Evolutionary conservation across 2,113 vertebrate genomes (phyloP).

Genomic region (Dinomys branickii): DNA sequence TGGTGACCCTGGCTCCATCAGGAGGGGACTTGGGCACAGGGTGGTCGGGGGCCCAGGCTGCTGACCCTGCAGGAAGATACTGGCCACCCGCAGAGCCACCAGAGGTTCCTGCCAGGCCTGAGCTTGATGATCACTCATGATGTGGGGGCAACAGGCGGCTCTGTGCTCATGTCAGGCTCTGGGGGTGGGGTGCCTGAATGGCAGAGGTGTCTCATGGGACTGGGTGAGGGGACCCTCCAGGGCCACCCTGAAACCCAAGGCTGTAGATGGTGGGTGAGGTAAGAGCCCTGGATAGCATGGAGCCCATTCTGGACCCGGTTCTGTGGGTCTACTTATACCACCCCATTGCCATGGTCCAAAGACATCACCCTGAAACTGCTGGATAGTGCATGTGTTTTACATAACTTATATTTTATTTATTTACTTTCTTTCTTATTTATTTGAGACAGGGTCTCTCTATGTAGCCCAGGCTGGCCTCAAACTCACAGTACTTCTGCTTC

Average conservation of each 20-base stretch:
- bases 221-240: not conserved
- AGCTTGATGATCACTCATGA: not conserved
- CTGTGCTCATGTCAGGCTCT: not conserved
- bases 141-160: not conserved
- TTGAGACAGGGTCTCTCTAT: not conserved
- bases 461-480: not conserved
- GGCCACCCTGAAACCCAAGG: rapidly evolving
- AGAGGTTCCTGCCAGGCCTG: not conserved
- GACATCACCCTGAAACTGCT: not conserved
- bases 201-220: no score
- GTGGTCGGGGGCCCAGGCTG: not conserved
- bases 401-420: not conserved
- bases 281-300: rapidly evolving
- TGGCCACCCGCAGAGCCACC: not conserved
- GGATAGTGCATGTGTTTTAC: not conserved
- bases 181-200: rapidly evolving
- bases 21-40: constrained; percentile 37
- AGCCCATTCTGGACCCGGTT: rapidly evolving
- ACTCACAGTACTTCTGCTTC: not conserved
- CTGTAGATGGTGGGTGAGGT: rapidly evolving
- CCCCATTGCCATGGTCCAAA: no score
- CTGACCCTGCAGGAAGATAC: constrained; percentile 70
- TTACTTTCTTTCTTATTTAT: not conserved
- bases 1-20: constrained; percentile 80
- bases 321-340: no score